Evolutionary conservation across 1,140 invertebrate genomes (phyloP).

Genomic region (Pachyrhynchus sulphureomaculatus): DNA sequence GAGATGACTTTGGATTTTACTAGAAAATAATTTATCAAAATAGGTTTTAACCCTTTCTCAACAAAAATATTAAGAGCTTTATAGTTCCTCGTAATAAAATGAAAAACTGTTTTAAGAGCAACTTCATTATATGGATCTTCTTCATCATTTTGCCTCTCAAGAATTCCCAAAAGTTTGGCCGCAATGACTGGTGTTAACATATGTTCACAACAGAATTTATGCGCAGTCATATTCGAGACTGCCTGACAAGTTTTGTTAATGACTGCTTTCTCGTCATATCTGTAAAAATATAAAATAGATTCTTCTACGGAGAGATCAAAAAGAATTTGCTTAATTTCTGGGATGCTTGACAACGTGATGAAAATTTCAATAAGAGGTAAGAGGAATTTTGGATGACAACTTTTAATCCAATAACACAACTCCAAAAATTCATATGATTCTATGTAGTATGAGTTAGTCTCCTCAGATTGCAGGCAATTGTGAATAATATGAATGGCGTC

Average conservation of each 20-base stretch:
- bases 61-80: constrained; percentile 31
- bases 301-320: constrained; percentile 44
- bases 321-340: constrained; percentile 36
- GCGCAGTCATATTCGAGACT: constrained; percentile 36
- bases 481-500: constrained; percentile 32
- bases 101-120: constrained; percentile 34
- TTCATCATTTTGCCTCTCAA: constrained; percentile 24
- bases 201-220: constrained; percentile 41
- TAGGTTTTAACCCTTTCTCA: constrained; percentile 16
- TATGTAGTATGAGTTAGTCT: constrained; percentile 36
- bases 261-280: constrained; percentile 33
- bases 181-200: constrained; percentile 40
- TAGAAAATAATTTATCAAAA: constrained; percentile 34
- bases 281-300: constrained; percentile 38
- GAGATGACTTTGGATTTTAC: constrained; percentile 18
- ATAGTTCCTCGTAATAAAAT: constrained; percentile 28
- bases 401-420: constrained; percentile 42
- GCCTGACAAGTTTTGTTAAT: constrained; percentile 37
- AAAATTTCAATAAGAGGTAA: constrained; percentile 29
- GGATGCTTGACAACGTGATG: constrained; percentile 33
- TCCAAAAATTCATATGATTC: constrained; percentile 41
- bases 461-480: constrained; percentile 35
- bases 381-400: constrained; percentile 30
- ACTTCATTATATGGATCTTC: constrained; percentile 36
- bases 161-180: constrained; percentile 30